Percentiles rank a stretch among this genome's conserved stretches.
These are phyloP conservation scores for Mongoloraphidia duomilia DNA, from an alignment of 2,888 invertebrate species.

Conservation along the genomic window DNA sequence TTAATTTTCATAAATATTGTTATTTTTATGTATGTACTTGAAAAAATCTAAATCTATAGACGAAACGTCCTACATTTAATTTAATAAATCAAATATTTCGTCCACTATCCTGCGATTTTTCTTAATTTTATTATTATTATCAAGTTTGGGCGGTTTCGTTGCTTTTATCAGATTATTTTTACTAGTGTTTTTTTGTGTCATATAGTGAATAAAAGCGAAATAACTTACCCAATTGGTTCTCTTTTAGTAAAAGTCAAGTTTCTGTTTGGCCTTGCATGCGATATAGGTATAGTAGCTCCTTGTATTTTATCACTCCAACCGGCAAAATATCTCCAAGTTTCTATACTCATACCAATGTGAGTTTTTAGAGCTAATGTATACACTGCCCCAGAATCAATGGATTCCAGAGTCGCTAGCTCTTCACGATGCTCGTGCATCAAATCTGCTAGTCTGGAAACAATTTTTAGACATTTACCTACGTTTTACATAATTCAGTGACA, in stretches of 20 bases:
- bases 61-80: no score
- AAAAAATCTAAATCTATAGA: no score
- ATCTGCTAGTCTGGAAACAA: conserved; percentile 60
- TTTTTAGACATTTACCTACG: neutral
- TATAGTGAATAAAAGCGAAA: no score
- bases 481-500: no score
- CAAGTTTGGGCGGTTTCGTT: no score
- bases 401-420: conserved; percentile 87
- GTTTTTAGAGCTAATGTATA: conserved; percentile 94
- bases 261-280: conserved; percentile 79
- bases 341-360: conserved; percentile 95
- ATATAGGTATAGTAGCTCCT: conserved; percentile 82
- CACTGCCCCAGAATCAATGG: conserved; percentile 89
- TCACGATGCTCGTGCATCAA: conserved; percentile 90
- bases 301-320: conserved; percentile 96
- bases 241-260: conserved; percentile 78
- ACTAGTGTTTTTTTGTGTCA: no score
- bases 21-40: no score
- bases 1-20: no score
- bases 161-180: no score
- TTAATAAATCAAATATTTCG: no score
- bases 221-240: conserved; percentile 70
- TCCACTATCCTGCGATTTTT: no score
- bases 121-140: no score
- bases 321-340: conserved; percentile 92